phyloP scores from a whole-genome alignment of 2,888 invertebrate species.

The Polymixis lichenea region DNA sequence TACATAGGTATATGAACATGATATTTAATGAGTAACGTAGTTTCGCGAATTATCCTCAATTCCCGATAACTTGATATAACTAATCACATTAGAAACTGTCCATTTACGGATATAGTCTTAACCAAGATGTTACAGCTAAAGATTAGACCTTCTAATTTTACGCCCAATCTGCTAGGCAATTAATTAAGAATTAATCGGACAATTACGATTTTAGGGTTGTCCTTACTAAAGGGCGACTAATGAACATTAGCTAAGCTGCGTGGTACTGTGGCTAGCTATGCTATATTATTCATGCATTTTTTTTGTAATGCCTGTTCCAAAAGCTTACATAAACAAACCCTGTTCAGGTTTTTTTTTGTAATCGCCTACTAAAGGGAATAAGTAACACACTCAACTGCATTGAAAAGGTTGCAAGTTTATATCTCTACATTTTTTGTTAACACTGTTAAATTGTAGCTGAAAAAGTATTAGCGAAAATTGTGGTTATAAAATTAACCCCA shows the following conservation, averaged over 20 bases:
- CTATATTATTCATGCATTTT: neutral
- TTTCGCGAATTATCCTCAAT: conserved; percentile 11
- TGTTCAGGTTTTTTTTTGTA: neutral
- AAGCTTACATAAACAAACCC: neutral
- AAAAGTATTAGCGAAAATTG: neutral
- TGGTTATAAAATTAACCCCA: neutral
- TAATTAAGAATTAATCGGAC: conserved; percentile 16
- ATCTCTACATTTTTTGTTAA: neutral
- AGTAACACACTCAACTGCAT: no score
- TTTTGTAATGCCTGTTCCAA: neutral
- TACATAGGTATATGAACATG: neutral
- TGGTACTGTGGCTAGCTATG: neutral
- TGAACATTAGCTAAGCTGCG: neutral
- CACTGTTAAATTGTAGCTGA: neutral
- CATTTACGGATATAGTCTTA: conserved; percentile 3
- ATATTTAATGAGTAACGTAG: neutral
- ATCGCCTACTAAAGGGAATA: neutral
- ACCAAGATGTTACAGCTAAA: neutral
- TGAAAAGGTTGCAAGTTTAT: no score
- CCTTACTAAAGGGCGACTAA: neutral
- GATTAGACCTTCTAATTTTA: conserved; percentile 29
- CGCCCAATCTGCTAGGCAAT: neutral
- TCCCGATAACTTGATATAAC: conserved; percentile 8
- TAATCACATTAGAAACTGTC: conserved; percentile 15
- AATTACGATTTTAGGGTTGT: neutral